A percentile compares a stretch with the other conserved stretches of the same genome.
phyloP scores from a whole-genome alignment of 2,113 vertebrate species.

The Menidia beryllina region DNA sequence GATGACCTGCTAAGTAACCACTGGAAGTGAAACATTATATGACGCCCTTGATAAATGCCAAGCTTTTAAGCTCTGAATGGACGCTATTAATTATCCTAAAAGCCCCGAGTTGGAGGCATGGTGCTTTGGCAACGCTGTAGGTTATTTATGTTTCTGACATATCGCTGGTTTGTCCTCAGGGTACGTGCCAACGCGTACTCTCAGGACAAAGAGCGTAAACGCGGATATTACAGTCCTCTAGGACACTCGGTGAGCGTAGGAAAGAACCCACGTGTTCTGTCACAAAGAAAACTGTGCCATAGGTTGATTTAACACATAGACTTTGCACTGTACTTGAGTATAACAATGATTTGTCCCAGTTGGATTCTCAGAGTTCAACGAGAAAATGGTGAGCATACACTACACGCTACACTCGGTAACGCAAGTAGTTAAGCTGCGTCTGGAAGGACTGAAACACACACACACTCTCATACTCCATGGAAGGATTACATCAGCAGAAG shows the following conservation, averaged over 20 bases:
- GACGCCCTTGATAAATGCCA: slow-evolving; percentile 55
- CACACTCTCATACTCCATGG: slow-evolving; percentile 19
- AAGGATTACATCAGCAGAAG: slow-evolving; percentile 64
- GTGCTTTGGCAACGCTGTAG: slow-evolving; percentile 39
- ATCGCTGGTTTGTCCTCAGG: slow-evolving; percentile 41
- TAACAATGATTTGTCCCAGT: too few species aligned
- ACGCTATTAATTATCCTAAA: slow-evolving; percentile 67
- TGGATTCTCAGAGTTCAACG: not conserved
- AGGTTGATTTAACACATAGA: slow-evolving; percentile 5
- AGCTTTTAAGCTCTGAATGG: slow-evolving; percentile 56
- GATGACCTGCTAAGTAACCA: slow-evolving; percentile 51
- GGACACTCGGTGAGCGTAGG: not conserved
- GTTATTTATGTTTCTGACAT: slow-evolving; percentile 57
- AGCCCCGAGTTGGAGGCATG: slow-evolving; percentile 42
- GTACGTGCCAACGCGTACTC: slow-evolving; percentile 39
- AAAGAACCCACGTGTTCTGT: not conserved
- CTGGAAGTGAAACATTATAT: slow-evolving; percentile 52
- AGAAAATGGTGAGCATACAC: not conserved
- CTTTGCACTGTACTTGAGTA: too few species aligned
- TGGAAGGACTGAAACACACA: slow-evolving; percentile 30
- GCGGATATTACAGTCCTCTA: slow-evolving; percentile 19
- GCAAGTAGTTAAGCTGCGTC: slow-evolving; percentile 11
- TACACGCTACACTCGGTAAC: slow-evolving; percentile 4
- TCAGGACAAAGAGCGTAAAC: slow-evolving; percentile 42
- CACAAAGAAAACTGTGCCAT: slow-evolving; percentile 1